A percentile compares a stretch with the other conserved stretches of the same genome.
phyloP scores from a whole-genome alignment of 2,113 vertebrate species.

The Suncus etruscus region DNA sequence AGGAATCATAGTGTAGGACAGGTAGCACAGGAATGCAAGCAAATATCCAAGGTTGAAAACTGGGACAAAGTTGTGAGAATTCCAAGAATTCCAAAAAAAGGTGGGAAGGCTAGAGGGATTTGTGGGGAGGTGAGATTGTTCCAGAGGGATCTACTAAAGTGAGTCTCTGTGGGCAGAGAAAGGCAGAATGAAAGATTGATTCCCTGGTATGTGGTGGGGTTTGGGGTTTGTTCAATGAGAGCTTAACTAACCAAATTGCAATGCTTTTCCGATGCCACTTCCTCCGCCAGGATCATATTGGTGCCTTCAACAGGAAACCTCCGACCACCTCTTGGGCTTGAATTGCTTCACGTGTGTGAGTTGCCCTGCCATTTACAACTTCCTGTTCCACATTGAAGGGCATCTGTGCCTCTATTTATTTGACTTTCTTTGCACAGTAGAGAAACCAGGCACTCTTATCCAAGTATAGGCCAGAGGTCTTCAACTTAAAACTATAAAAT shows the following conservation, averaged over 20 bases:
- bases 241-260: background rate
- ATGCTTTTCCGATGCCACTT: slow-evolving; percentile 56
- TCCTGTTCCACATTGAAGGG: slow-evolving; percentile 58
- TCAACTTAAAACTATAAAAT: slow-evolving; percentile 10
- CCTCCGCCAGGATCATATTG: background rate
- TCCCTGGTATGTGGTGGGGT: background rate
- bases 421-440: slow-evolving; percentile 35
- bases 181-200: background rate
- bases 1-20: background rate
- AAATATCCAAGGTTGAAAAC: background rate
- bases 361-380: slow-evolving; percentile 73
- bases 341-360: slow-evolving; percentile 46
- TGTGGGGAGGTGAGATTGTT: background rate
- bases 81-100: too few relatives aligned
- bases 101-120: background rate
- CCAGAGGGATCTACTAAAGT: background rate
- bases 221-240: background rate
- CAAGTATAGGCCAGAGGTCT: background rate
- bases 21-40: background rate
- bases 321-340: background rate
- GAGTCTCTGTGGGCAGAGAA: background rate
- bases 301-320: slow-evolving; percentile 67
- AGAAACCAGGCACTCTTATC: background rate
- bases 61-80: background rate
- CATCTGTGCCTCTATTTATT: slow-evolving; percentile 30